Evolutionary conservation across 2,888 invertebrate genomes (phyloP).

Genomic region (Drosophila mettleri): DNA sequence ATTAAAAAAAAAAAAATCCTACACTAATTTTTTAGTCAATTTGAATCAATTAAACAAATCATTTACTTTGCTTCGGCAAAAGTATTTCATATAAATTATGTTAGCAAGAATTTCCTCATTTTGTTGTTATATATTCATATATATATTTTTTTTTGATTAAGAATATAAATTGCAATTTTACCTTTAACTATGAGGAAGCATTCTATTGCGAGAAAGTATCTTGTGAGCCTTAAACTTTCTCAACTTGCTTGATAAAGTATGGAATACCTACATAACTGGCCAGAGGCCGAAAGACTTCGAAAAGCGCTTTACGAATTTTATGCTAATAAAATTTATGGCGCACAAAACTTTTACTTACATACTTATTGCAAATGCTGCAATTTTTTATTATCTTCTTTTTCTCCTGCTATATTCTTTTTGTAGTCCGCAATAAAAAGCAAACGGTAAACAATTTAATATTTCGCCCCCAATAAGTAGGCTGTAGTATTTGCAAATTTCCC

Average conservation of each 20-base stretch:
- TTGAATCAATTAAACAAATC: background rate
- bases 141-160: background rate
- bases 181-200: constrained; percentile 8
- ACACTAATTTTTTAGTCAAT: background rate
- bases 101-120: background rate
- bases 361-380: constrained; percentile 53
- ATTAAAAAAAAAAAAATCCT: no score
- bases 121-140: no score
- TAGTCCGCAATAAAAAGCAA: constrained; percentile 22
- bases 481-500: constrained; percentile 26
- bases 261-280: constrained; percentile 39
- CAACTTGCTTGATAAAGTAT: constrained; percentile 26
- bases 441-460: constrained; percentile 55
- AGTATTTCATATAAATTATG: background rate
- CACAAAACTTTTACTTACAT: constrained; percentile 49
- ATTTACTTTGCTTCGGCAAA: background rate
- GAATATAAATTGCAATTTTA: background rate
- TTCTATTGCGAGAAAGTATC: constrained; percentile 2
- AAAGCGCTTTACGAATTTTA: constrained; percentile 59
- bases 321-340: constrained; percentile 69
- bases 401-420: background rate
- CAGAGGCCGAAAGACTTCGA: constrained; percentile 44
- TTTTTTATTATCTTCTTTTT: constrained; percentile 34
- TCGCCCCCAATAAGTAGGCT: constrained; percentile 45
- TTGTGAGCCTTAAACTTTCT: constrained; percentile 5